Conservation (phyloP, 2,113 vertebrate species). For the Dipodomys stephensi region DNA sequence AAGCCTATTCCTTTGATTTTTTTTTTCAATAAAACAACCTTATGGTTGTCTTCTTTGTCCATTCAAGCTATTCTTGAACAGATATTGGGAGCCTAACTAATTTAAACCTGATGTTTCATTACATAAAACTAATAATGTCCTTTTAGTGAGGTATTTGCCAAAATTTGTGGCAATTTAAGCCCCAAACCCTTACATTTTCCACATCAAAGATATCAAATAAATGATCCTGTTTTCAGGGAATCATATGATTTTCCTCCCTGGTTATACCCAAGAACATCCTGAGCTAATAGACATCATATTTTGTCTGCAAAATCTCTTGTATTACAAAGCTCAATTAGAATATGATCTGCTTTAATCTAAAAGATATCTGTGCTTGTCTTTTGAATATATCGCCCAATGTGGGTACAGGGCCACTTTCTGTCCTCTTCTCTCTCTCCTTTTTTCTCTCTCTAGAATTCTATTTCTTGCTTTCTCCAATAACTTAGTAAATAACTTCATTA, state of each 20-base stretch:
- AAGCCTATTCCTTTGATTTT: no score
- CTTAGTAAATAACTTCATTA: not conserved
- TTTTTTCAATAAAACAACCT: not conserved
- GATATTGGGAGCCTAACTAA: not conserved
- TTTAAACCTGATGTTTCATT: not conserved
- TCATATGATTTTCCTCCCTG: not conserved
- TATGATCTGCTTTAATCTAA: not conserved
- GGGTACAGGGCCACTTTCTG: not conserved
- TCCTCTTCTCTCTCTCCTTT: no score
- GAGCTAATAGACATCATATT: not conserved
- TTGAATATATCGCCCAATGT: not conserved
- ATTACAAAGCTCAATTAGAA: not conserved
- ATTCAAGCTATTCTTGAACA: not conserved
- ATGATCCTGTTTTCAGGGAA: not conserved
- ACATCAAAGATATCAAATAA: constrained; percentile 10
- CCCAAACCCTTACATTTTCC: not conserved
- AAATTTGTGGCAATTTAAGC: not conserved
- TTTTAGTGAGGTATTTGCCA: not conserved
- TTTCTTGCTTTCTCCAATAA: not conserved
- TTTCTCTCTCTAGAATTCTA: not conserved
- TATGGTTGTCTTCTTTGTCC: not conserved
- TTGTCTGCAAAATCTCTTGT: not conserved
- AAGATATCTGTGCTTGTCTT: not conserved
- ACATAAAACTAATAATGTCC: not conserved
- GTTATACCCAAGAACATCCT: not conserved